Percentiles rank a stretch among this genome's conserved stretches.
Evolutionary conservation across 92 coral and sea anemone species (phyloP).

Genomic region (Phenganax stokvisi): DNA sequence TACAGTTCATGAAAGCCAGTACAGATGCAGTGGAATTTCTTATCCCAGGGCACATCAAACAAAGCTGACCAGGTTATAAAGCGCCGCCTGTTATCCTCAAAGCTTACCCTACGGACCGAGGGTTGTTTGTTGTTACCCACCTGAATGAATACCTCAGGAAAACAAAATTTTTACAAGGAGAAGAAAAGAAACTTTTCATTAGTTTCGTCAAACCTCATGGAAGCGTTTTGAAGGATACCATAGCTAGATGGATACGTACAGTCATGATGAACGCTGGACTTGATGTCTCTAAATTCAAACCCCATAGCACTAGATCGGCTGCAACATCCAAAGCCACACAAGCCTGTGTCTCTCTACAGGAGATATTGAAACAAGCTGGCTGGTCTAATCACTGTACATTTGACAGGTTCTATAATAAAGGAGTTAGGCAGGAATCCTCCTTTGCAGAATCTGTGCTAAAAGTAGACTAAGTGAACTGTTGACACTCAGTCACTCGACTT

Average conservation of each 20-base stretch:
- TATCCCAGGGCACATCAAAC: slow-evolving; percentile 47
- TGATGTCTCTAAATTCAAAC: no score
- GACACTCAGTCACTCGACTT: no score
- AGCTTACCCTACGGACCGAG: neutral
- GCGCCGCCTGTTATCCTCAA: neutral
- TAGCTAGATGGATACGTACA: neutral
- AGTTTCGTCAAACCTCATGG: neutral
- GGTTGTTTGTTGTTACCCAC: neutral
- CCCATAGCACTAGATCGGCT: no score
- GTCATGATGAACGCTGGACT: no score
- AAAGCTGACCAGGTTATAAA: slow-evolving; percentile 27
- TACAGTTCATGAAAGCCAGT: slow-evolving; percentile 39
- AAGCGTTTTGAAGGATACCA: neutral
- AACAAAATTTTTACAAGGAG: neutral
- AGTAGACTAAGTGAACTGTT: no score
- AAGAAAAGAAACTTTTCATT: neutral
- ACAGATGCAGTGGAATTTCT: neutral
- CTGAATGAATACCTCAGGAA: neutral
- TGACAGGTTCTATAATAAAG: no score
- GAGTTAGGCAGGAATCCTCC: no score
- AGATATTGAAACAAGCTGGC: no score
- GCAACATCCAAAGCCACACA: no score
- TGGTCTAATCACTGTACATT: no score
- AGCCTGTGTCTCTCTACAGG: no score
- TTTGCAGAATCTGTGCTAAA: no score